Evolutionary conservation across 2,113 vertebrate genomes (phyloP).

Genomic region (Megaceryle maxima): DNA sequence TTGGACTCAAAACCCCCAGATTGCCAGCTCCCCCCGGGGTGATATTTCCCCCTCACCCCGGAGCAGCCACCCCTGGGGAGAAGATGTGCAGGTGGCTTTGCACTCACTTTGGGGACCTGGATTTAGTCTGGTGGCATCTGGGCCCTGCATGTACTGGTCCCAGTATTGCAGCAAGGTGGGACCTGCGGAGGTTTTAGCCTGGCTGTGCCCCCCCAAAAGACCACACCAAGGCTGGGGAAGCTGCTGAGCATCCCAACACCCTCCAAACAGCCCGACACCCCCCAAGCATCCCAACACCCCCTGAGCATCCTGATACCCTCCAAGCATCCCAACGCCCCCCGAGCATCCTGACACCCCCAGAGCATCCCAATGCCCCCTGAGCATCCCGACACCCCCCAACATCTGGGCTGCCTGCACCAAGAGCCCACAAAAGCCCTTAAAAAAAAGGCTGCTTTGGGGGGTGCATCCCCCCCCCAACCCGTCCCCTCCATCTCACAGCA

Average conservation of each 20-base stretch:
- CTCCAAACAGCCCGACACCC: neutral
- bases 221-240: accelerated
- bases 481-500: neutral
- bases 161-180: neutral
- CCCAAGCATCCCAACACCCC: neutral
- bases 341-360: neutral
- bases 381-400: too few relatives aligned
- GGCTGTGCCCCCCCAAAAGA: neutral
- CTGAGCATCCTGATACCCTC: neutral
- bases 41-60: accelerated
- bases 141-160: neutral
- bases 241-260: neutral
- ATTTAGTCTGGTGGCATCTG: neutral
- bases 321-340: neutral
- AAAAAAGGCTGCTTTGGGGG: neutral
- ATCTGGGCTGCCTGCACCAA: too few relatives aligned
- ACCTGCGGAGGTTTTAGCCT: neutral
- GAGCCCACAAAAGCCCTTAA: neutral
- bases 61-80: accelerated
- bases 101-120: neutral
- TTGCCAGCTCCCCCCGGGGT: neutral
- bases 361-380: neutral
- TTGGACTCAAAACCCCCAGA: neutral
- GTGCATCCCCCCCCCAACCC: neutral
- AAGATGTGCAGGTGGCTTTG: neutral